Conservation (phyloP, 1,140 invertebrate genomes). For the Diploscapter pachys region DNA sequence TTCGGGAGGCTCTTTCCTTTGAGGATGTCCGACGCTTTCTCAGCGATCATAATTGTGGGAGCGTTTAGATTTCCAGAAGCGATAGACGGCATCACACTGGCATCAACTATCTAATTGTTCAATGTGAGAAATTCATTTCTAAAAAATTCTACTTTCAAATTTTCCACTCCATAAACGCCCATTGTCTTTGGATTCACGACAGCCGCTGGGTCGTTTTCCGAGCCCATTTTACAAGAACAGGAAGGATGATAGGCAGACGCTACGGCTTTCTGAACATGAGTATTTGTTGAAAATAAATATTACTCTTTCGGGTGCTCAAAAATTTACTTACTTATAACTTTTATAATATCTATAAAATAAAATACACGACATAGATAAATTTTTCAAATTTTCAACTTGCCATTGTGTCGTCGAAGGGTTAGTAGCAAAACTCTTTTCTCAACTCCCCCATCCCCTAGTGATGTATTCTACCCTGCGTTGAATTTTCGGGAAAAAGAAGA, state of each 20-base stretch:
- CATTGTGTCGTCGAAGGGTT: too few relatives aligned
- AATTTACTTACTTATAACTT: too few relatives aligned
- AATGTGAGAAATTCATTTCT: background rate
- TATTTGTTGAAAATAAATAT: too few relatives aligned
- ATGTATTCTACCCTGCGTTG: too few relatives aligned
- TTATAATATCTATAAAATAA: slow-evolving; percentile 35
- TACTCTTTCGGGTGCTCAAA: too few relatives aligned
- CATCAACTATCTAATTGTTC: slow-evolving; percentile 60
- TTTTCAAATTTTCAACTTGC: too few relatives aligned
- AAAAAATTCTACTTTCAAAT: slow-evolving; percentile 51
- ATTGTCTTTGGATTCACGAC: slow-evolving; percentile 61
- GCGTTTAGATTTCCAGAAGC: slow-evolving; percentile 66
- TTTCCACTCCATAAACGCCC: slow-evolving; percentile 61
- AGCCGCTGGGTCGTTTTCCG: slow-evolving; percentile 58
- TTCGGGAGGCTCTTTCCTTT: slow-evolving; percentile 39
- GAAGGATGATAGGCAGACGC: slow-evolving; percentile 65
- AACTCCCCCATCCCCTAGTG: too few relatives aligned
- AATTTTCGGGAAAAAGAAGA: too few relatives aligned
- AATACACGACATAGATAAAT: background rate
- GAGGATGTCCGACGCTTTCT: slow-evolving; percentile 65
- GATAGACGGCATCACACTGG: slow-evolving; percentile 65
- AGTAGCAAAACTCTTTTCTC: too few relatives aligned
- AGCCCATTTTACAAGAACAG: slow-evolving; percentile 65
- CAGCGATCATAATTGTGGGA: slow-evolving; percentile 65
- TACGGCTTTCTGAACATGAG: slow-evolving; percentile 10